Base-by-base conservation (phyloP, 2,888 invertebrate genomes). In the Xiphydria camelus region DNA sequence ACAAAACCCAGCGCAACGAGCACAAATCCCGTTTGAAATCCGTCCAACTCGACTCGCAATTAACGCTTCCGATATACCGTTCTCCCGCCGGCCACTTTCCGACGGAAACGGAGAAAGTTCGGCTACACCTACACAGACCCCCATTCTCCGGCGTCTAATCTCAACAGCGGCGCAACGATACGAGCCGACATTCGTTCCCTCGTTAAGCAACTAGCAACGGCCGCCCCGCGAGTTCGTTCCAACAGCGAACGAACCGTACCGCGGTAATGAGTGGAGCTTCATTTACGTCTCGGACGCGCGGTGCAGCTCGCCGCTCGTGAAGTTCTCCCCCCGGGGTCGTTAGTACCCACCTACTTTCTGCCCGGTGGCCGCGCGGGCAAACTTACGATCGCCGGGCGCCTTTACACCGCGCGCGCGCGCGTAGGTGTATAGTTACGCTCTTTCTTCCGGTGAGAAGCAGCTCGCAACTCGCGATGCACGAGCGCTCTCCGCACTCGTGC, bases 241-340 rank as follows among this genome's bases (percentile, higher is more conserved):
- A 51, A 48, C 51, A 44, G 49, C 53, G 48, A 29, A 51, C 52
- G 58, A 45, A n/a, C n/a, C n/a, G n/a, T n/a, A n/a, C n/a, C n/a
- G n/a, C n/a, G n/a, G n/a, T 64, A 64, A 63, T 62, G 61, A 64
- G 61, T 45, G n/a, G n/a, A 33, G 56, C 55, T 61, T 62, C 61
- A 61, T 64, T 62, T 61, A 55, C 51, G 53, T 50, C 45, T 32
- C 38, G 5, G 22, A 20, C 21, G 21, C 15, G 36, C 26, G 32
- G 43, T 45, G 46, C 36, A 32, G 33, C 49, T 26, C 47, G 33
- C 34, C 22, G 37, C 38, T 42, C 35, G 49, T 46, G 48, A 55
- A 53, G 41, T 49, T 39, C 37, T 45, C 45, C 40, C 38, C 51
- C 34, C 40, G 14, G n/a, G n/a, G 44, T 56, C 55, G 45, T 55